Evolutionary conservation across 2,888 invertebrate genomes (phyloP).

Genomic region (Fragum sueziense): DNA sequence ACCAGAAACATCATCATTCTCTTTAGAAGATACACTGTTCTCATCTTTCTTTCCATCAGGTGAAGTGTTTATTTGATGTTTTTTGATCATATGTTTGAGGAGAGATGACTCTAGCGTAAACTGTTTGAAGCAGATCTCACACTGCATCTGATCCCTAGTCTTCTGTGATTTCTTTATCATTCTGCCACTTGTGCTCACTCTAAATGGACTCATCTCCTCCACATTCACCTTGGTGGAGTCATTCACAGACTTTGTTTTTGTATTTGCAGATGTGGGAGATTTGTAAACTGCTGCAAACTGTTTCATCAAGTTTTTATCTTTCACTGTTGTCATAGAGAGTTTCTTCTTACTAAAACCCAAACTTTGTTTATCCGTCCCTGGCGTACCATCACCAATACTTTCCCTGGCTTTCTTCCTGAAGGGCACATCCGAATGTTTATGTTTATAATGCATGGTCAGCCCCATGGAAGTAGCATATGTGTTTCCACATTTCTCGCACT

Average conservation of each 20-base stretch:
- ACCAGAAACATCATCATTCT: neutral
- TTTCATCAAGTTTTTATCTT: slow-evolving; percentile 14
- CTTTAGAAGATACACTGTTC: neutral
- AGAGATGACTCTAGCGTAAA: slow-evolving; percentile 33
- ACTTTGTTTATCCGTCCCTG: neutral
- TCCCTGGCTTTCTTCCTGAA: neutral
- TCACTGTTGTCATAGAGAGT: slow-evolving; percentile 1
- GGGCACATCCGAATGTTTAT: slow-evolving; percentile 33
- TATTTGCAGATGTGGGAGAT: too few relatives aligned
- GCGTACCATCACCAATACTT: neutral
- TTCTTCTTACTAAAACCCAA: slow-evolving; percentile 5
- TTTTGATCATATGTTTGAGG: slow-evolving; percentile 22
- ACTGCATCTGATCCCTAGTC: slow-evolving; percentile 32
- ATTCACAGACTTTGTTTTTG: too few relatives aligned
- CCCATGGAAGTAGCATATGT: slow-evolving; percentile 45
- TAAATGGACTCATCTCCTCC: neutral
- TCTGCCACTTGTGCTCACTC: slow-evolving; percentile 41
- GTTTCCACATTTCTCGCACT: slow-evolving; percentile 45
- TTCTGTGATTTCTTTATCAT: slow-evolving; percentile 37
- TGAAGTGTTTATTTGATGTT: slow-evolving; percentile 7
- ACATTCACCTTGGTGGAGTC: neutral
- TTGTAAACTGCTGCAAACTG: neutral
- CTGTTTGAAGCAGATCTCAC: slow-evolving; percentile 37
- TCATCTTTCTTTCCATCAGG: neutral
- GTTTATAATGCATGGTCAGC: slow-evolving; percentile 33